Base-by-base conservation (phyloP, 2,113 vertebrate genomes). In the Leptosomus discolor region DNA sequence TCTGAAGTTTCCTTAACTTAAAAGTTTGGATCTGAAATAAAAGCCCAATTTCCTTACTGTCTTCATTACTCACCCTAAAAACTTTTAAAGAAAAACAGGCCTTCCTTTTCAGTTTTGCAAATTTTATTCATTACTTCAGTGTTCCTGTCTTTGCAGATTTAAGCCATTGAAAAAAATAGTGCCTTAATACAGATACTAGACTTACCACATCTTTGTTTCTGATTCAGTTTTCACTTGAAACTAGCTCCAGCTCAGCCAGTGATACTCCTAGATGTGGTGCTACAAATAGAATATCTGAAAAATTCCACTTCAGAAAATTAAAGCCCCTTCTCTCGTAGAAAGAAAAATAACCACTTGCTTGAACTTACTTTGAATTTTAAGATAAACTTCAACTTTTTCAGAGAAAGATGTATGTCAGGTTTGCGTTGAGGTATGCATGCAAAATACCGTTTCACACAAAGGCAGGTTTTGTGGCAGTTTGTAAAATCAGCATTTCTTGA, bases 401-500 rank as follows among this genome's bases (percentile, higher is more conserved):
- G 56, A 50, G 65, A 61, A 85, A 36, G 12, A 5, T 81, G 6
- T 13, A 5, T 54, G 48, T 68, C 2, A 1, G 26, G 46, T 92
- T 81, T 78, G 39, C 37, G 18, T 83, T 78, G 76, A 51, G 39
- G 23, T 57, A 24, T n/a, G 18, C 23, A 5, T 48, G 34, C n/a
- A 57, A 90, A 88, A 56, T 78, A 30, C 0, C 34, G 36, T 70
- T 91, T 91, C 77, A 36, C 39, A 37, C 39, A 78, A 63, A 82
- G 37, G 53, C 32, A 36, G 56, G 21, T 68, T 93, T 61, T 89
- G 39, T 71, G 76, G 24, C 32, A 69, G 54, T 76, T 57, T 67
- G 60, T 75, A 57, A 85, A 83, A 92, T 86, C 57, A 69, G 34
- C 27, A 37, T 91, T 96, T 95, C 37, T 71, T 58, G 51, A 77